Percentiles rank a stretch among this genome's conserved stretches.
Evolutionary conservation across 2,113 vertebrate species (phyloP).

Genomic region (Aphelocoma coerulescens): DNA sequence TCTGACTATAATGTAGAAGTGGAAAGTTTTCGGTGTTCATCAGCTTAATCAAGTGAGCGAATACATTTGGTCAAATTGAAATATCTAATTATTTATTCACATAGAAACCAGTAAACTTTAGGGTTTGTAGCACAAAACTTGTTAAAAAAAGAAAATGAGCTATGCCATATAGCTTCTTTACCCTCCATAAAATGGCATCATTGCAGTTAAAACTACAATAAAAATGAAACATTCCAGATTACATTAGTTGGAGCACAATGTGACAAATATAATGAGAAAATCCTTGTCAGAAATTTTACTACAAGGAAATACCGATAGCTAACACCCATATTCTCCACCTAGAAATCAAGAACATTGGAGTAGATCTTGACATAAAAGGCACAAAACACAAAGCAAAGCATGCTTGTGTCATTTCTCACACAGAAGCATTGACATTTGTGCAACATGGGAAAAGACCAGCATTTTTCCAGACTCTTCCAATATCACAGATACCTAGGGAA

Average conservation of each 20-base stretch:
- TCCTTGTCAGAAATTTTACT: constrained; percentile 58
- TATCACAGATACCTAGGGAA: background rate
- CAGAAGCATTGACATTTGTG: constrained; percentile 40
- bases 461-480: background rate
- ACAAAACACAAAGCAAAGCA: constrained; percentile 38
- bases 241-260: constrained; percentile 49
- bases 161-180: constrained; percentile 62
- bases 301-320: constrained; percentile 47
- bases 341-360: constrained; percentile 20
- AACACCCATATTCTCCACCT: constrained; percentile 48
- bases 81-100: constrained; percentile 35
- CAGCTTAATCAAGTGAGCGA: background rate
- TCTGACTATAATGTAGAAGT: background rate
- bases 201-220: constrained; percentile 41
- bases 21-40: background rate
- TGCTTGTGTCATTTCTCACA: constrained; percentile 38
- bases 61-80: background rate
- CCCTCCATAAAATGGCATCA: constrained; percentile 34
- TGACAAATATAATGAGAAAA: constrained; percentile 51
- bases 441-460: background rate
- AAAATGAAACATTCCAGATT: constrained; percentile 58
- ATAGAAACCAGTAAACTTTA: constrained; percentile 33
- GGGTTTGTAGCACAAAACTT: constrained; percentile 42
- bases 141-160: constrained; percentile 45
- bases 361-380: constrained; percentile 50